Base-by-base conservation (phyloP, 2,888 invertebrate genomes). In the Apamea epomidion region DNA sequence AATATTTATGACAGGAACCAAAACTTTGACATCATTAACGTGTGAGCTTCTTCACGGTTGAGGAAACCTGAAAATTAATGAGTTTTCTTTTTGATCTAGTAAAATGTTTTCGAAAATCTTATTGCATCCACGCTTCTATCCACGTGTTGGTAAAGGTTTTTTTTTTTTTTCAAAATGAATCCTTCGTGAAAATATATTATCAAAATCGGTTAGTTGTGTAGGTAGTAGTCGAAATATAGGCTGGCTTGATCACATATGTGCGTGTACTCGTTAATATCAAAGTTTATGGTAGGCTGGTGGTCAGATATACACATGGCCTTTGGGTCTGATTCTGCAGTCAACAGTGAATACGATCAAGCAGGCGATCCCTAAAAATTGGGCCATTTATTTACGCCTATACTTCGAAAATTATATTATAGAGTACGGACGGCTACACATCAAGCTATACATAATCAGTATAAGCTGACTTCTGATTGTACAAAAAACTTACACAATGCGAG, bases 361-460 rank as follows among this genome's bases (percentile, higher is more conserved):
- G 29, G 5, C 37, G 67, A 67, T 68, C 29, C 67, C 51, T 29
- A 25, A 58, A 68, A 68, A 25, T 65, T 65, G 6, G 14, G 21
- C 12, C 32, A n/a, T 54, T 45, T n/a, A 78, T 65, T 60, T 71
- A 48, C 18, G 29, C 3, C 2, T 45, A 21, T 60, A 64, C 69
- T 84, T 32, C 16, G 45, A 51, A 65, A n/a, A 58, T 69, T 64
- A 70, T 84, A 60, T 64, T 76, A 54, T 16, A 18, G 21, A 45
- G 51, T 29, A n/a, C 12, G 25, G 25, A 58, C 12, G n/a, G 12
- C n/a, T n/a, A 58, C 12, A 58, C n/a, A 58, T 58, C 5, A 58
- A 58, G n/a, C n/a, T 58, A n/a, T 58, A 25, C 25, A 58, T 58
- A 25, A n/a, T n/a, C 58, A 58, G n/a, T n/a, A 58, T 58, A 58